phyloP scores from a whole-genome alignment of 2,888 invertebrate species.

The Clepsis dumicolana region DNA sequence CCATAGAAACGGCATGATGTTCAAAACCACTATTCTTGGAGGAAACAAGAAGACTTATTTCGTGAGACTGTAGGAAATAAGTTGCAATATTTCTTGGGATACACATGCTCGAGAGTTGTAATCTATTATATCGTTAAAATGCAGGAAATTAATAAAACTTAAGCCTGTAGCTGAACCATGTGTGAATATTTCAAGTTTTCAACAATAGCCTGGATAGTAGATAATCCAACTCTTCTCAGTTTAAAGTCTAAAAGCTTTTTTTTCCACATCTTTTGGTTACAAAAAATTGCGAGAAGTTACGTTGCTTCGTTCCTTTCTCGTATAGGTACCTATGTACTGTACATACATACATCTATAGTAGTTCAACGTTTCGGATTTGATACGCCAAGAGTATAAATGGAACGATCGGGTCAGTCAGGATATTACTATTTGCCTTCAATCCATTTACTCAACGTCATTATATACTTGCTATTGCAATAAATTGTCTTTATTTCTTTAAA shows the following conservation, averaged over 20 bases:
- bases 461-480: no score
- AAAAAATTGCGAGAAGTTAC: conserved; percentile 23
- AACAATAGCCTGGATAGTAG: not conserved
- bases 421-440: no score
- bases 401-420: no score
- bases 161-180: not conserved
- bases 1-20: not conserved
- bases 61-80: not conserved
- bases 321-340: not conserved
- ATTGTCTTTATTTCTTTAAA: no score
- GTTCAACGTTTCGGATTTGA: no score
- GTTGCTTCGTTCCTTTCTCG: not conserved
- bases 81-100: not conserved
- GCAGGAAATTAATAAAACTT: not conserved
- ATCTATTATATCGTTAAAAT: not conserved
- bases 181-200: not conserved
- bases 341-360: not conserved
- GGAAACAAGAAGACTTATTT: not conserved
- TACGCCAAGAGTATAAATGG: no score
- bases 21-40: not conserved
- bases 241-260: no score
- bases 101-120: not conserved
- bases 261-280: conserved; percentile 31
- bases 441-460: no score
- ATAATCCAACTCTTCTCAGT: not conserved